Conservation (phyloP, 1,140 invertebrate genomes). For the Calliopsis andreniformis region DNA sequence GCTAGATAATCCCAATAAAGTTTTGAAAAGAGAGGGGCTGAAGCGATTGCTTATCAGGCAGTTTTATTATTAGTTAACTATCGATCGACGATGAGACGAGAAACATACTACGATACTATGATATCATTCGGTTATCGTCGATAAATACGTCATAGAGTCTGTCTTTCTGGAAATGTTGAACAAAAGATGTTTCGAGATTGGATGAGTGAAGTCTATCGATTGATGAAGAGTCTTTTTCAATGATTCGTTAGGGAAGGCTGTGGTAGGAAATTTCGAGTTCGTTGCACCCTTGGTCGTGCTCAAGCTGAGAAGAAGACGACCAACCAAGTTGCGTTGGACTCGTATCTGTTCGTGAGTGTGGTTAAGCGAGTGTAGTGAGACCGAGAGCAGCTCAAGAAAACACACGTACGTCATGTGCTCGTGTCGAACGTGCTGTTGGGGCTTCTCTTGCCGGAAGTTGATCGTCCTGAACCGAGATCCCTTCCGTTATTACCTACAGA, state of each 20-base stretch:
- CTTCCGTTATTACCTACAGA: conserved; percentile 22
- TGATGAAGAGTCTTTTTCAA: too few species aligned
- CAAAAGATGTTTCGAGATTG: too few species aligned
- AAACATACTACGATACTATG: not conserved
- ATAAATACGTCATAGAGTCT: not conserved
- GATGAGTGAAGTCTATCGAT: too few species aligned
- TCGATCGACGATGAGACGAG: not conserved
- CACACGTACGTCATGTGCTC: not conserved
- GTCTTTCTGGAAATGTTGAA: too few species aligned
- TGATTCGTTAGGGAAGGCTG: too few species aligned
- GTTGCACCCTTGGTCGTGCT: conserved; percentile 58
- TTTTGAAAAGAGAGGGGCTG: not conserved
- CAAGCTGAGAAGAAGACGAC: conserved; percentile 41
- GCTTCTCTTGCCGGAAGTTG: conserved; percentile 53
- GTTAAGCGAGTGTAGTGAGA: conserved; percentile 21
- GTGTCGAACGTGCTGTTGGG: conserved; percentile 12
- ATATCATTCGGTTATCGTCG: not conserved
- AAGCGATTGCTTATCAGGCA: not conserved
- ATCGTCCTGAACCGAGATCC: conserved; percentile 8
- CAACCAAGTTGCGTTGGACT: conserved; percentile 25
- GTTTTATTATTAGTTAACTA: not conserved
- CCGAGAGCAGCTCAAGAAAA: conserved; percentile 5
- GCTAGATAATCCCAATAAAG: conserved; percentile 3
- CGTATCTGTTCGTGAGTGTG: not conserved
- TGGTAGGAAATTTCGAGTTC: conserved; percentile 61